Percentiles rank a stretch among this genome's conserved stretches.
Evolutionary conservation across 2,113 vertebrate species (phyloP).

Genomic region (Crypturellus undulatus): DNA sequence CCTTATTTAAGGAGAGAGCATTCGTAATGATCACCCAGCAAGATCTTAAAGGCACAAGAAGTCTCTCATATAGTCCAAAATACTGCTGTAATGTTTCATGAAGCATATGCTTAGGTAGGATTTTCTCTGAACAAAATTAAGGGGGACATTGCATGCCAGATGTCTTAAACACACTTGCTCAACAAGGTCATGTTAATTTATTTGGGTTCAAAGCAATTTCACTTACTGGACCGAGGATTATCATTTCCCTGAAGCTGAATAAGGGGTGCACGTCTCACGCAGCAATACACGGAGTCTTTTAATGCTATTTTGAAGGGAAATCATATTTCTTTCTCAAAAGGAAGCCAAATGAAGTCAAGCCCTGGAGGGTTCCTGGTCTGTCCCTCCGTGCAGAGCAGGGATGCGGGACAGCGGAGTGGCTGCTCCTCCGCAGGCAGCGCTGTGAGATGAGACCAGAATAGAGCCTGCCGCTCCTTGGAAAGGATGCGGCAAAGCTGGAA

Average conservation of each 20-base stretch:
- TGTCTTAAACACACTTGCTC: not conserved
- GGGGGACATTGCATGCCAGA: not conserved
- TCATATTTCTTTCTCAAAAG: not conserved
- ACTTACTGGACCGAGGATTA: not conserved
- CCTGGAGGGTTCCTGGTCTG: not conserved
- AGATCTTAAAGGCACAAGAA: not conserved
- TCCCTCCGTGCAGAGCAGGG: not conserved
- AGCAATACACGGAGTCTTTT: not conserved
- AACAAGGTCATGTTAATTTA: conserved; percentile 3
- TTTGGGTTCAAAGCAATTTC: not conserved
- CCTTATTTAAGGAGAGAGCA: conserved; percentile 23
- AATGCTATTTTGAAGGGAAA: not conserved
- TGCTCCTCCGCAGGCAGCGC: not conserved
- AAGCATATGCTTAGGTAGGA: not conserved
- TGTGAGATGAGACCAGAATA: not conserved
- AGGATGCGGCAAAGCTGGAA: not conserved
- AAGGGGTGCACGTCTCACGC: not conserved
- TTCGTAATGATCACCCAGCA: not conserved
- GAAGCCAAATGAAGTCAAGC: not conserved
- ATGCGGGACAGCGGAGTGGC: not conserved
- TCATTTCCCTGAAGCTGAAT: not conserved
- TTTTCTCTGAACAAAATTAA: not conserved
- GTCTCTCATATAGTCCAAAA: not conserved
- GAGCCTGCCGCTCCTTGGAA: not conserved
- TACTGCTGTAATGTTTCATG: not conserved